Conservation (phyloP, 2,113 vertebrate species). For the Gasterosteus aculeatus region DNA sequence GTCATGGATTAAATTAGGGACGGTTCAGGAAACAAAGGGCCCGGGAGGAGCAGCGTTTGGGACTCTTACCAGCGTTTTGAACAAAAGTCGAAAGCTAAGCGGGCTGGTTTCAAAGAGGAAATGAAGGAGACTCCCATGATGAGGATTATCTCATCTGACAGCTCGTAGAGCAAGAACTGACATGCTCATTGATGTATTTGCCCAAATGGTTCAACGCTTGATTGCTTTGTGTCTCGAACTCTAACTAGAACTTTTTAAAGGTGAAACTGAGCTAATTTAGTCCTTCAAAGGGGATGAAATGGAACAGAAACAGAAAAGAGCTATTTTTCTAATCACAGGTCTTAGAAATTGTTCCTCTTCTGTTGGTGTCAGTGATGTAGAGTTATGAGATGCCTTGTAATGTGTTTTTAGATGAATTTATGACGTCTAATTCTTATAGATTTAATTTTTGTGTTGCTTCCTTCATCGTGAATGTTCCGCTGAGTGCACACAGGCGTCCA, state of each 20-base stretch:
- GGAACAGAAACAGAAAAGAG: no score
- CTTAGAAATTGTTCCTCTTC: background rate
- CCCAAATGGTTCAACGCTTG: slow-evolving; percentile 11
- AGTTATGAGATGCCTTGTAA: background rate
- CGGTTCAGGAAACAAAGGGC: background rate
- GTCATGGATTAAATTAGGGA: background rate
- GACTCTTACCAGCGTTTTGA: background rate
- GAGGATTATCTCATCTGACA: slow-evolving; percentile 21
- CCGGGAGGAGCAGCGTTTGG: background rate
- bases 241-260: background rate
- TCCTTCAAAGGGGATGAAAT: background rate
- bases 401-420: background rate
- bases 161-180: slow-evolving; percentile 1
- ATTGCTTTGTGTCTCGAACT: slow-evolving; percentile 2
- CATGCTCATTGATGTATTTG: background rate
- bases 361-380: background rate
- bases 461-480: slow-evolving; percentile 17
- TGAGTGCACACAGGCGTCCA: slow-evolving; percentile 7
- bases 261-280: background rate
- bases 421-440: background rate
- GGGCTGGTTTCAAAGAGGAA: slow-evolving; percentile 5
- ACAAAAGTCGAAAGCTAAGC: background rate
- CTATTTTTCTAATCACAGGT: background rate
- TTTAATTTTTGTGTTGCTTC: slow-evolving; percentile 27
- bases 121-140: background rate